Percentiles rank a stretch among this genome's conserved stretches.
phyloP scores from a whole-genome alignment of 2,113 vertebrate species.

The Cyanistes caeruleus region DNA sequence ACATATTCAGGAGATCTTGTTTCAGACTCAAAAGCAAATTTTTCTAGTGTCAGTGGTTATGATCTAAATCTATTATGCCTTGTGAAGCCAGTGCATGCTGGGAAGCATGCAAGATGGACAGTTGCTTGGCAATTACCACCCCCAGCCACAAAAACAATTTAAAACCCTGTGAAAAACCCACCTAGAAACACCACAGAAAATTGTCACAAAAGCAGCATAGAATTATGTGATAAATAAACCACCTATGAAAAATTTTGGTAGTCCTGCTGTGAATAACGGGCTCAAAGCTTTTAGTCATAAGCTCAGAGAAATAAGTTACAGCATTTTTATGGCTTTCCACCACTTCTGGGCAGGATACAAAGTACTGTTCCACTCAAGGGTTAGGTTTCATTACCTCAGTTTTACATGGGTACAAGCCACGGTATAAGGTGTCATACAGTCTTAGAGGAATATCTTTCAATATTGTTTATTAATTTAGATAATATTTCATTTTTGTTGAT shows the following conservation, averaged over 20 bases:
- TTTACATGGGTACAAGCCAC: not conserved
- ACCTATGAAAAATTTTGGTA: not conserved
- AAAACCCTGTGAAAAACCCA: not conserved
- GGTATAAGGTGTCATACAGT: not conserved
- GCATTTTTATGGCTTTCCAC: not conserved
- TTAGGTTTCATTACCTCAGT: not conserved
- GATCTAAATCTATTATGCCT: not conserved
- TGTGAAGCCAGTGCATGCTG: not conserved
- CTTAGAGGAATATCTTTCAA: not conserved
- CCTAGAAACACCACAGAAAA: not conserved
- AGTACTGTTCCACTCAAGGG: not conserved
- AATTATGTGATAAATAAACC: not conserved
- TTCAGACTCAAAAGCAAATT: not conserved
- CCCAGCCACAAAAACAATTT: not conserved
- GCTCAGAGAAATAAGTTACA: not conserved
- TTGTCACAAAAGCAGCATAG: not conserved
- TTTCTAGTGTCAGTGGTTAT: not conserved
- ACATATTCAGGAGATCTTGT: not conserved
- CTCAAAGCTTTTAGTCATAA: not conserved
- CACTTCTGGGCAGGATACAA: not conserved
- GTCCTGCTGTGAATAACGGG: not conserved
- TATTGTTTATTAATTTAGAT: not conserved
- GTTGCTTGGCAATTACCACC: not conserved
- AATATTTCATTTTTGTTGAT: not conserved
- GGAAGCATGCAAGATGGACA: not conserved